These are phyloP conservation scores for Semicossyphus pulcher DNA, from an alignment of 2,113 vertebrate species.

Conservation along the genomic window DNA sequence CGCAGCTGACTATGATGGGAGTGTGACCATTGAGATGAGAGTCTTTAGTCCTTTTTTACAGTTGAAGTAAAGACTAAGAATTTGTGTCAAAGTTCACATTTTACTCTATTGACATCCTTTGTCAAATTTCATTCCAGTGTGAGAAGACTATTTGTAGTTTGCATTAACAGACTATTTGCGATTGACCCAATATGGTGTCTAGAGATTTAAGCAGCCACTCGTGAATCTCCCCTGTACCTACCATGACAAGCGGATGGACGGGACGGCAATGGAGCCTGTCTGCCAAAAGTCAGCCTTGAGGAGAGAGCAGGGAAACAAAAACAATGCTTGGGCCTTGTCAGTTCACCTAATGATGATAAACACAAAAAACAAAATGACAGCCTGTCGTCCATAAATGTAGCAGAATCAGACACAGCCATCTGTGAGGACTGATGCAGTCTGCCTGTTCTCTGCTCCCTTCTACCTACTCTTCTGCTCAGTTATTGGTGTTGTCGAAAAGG, in stretches of 20 bases:
- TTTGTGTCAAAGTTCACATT: too few relatives aligned
- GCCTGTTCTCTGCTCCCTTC: constrained; percentile 21
- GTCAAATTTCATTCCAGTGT: too few relatives aligned
- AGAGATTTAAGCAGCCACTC: constrained; percentile 4
- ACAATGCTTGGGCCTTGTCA: constrained; percentile 35
- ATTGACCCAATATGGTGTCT: too few relatives aligned
- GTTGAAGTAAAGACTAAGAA: too few relatives aligned
- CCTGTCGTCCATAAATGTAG: constrained; percentile 51
- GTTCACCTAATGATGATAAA: constrained; percentile 57
- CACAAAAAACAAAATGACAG: constrained; percentile 46
- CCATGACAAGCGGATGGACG: constrained; percentile 30
- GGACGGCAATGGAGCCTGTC: constrained; percentile 9
- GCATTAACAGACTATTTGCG: too few relatives aligned
- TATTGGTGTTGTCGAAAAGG: constrained; percentile 1
- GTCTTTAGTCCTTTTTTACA: too few relatives aligned
- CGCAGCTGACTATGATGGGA: too few relatives aligned
- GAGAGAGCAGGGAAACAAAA: constrained; percentile 30
- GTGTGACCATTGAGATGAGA: too few relatives aligned
- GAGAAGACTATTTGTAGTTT: too few relatives aligned
- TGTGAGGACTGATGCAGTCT: constrained; percentile 46
- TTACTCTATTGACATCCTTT: too few relatives aligned
- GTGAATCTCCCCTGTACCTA: constrained; percentile 14
- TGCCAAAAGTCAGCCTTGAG: constrained; percentile 37
- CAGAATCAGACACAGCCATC: constrained; percentile 48
- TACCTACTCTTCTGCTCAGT: constrained; percentile 23